These are phyloP conservation scores for Camptogramma bilineatum DNA, from an alignment of 2,888 invertebrate species.

Conservation along the genomic window DNA sequence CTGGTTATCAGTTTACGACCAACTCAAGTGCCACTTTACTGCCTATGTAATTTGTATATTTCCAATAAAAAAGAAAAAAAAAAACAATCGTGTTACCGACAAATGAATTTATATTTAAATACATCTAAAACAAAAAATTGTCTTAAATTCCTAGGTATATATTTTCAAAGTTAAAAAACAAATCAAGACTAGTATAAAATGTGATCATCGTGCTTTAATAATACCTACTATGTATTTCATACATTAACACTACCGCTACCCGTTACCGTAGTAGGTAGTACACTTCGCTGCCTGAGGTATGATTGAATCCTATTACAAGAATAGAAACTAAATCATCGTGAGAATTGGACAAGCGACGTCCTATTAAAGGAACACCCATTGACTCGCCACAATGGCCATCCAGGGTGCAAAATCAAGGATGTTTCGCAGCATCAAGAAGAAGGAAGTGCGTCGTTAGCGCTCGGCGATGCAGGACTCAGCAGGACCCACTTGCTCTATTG, in stretches of 20 bases:
- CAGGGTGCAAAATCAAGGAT: slow-evolving; percentile 46
- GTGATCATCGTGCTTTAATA: neutral
- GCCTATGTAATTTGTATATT: neutral
- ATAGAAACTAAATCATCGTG: slow-evolving; percentile 49
- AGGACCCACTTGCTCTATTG: slow-evolving; percentile 79
- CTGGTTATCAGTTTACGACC: slow-evolving; percentile 3
- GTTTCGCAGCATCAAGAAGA: slow-evolving; percentile 34
- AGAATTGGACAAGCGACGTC: slow-evolving; percentile 43
- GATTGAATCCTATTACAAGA: slow-evolving; percentile 41
- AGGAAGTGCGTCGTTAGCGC: slow-evolving; percentile 46
- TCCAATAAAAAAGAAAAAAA: neutral
- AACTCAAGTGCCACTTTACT: neutral
- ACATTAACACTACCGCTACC: neutral
- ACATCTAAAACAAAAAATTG: too few relatives aligned
- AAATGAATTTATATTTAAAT: too few relatives aligned
- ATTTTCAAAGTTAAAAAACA: neutral
- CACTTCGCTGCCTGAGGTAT: slow-evolving; percentile 7
- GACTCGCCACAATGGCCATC: slow-evolving; percentile 48
- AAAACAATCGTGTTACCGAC: too few relatives aligned
- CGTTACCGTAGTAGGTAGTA: neutral
- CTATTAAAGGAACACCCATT: slow-evolving; percentile 47
- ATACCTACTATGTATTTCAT: neutral
- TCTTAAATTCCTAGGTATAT: too few relatives aligned
- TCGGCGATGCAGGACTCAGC: slow-evolving; percentile 43
- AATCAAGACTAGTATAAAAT: neutral